Conservation (phyloP, 1,140 invertebrate species). For the Anastatus disparis region DNA sequence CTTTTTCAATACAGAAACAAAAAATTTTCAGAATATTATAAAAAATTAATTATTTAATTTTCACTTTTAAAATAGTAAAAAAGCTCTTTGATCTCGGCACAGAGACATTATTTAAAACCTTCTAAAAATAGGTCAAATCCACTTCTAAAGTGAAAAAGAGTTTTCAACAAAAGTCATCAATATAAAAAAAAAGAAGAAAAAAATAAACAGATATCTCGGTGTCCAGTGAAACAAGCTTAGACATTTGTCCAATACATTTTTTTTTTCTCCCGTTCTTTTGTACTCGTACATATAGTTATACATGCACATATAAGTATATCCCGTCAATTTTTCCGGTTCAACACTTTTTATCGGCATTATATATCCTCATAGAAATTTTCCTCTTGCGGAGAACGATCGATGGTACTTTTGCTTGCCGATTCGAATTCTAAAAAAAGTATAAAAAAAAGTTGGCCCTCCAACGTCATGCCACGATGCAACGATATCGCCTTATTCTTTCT, state of each 20-base stretch:
- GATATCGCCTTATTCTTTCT: too few relatives aligned
- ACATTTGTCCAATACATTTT: not conserved
- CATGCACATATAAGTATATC: not conserved
- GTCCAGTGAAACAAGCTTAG: not conserved
- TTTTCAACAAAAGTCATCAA: too few relatives aligned
- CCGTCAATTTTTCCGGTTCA: conserved; percentile 24
- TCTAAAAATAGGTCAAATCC: too few relatives aligned
- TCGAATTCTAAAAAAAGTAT: conserved; percentile 43
- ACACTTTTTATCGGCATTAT: conserved; percentile 24
- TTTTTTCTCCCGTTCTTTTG: not conserved
- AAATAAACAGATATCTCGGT: too few relatives aligned
- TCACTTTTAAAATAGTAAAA: too few relatives aligned
- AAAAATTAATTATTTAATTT: not conserved
- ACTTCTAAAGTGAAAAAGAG: too few relatives aligned
- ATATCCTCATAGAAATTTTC: not conserved
- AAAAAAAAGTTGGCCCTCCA: conserved; percentile 33
- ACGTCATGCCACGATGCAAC: too few relatives aligned
- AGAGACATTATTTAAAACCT: too few relatives aligned
- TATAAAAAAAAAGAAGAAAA: too few relatives aligned
- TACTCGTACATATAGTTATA: not conserved
- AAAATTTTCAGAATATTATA: not conserved
- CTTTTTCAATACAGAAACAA: too few relatives aligned
- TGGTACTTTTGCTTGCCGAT: conserved; percentile 35
- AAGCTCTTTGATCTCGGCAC: too few relatives aligned
- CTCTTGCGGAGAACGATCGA: not conserved